These are phyloP conservation scores for Pseudococcus jackbeardsleyi DNA, from an alignment of 2,888 invertebrate species.

Conservation along the genomic window DNA sequence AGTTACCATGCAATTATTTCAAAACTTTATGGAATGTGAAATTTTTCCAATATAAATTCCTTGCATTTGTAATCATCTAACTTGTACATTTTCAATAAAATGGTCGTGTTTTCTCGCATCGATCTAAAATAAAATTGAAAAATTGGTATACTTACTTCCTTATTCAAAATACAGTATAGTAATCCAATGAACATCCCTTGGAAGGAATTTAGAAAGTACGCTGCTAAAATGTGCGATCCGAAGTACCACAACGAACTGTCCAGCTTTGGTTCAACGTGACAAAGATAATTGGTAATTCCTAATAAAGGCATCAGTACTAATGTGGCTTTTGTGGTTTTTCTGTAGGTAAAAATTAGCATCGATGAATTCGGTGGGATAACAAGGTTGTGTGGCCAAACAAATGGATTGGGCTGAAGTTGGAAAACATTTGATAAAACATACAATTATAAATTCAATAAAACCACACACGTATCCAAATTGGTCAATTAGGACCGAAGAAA, in stretches of 20 bases:
- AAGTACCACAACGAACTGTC: slow-evolving; percentile 79
- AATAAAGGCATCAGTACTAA: slow-evolving; percentile 83
- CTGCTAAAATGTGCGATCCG: slow-evolving; percentile 83
- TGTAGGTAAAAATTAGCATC: slow-evolving; percentile 69
- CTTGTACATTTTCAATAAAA: background rate
- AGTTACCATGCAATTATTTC: too few relatives aligned
- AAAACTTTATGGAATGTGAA: too few relatives aligned
- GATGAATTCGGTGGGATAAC: too few relatives aligned
- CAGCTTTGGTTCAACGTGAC: slow-evolving; percentile 80
- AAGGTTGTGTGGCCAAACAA: too few relatives aligned
- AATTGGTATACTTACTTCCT: slow-evolving; percentile 75
- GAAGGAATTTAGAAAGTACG: slow-evolving; percentile 86
- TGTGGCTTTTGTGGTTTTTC: slow-evolving; percentile 86
- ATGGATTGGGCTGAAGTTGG: too few relatives aligned
- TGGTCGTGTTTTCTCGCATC: background rate
- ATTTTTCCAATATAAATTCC: too few relatives aligned
- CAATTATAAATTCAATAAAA: too few relatives aligned
- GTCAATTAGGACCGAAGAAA: too few relatives aligned
- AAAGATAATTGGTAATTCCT: slow-evolving; percentile 84
- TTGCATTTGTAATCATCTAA: background rate
- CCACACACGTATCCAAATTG: too few relatives aligned
- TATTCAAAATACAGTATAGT: slow-evolving; percentile 86
- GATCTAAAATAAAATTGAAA: background rate
- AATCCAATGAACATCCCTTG: slow-evolving; percentile 86
- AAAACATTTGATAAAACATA: too few relatives aligned